These are phyloP conservation scores for Hyphantria cunea DNA, from an alignment of 1,140 invertebrate species.

Conservation along the genomic window DNA sequence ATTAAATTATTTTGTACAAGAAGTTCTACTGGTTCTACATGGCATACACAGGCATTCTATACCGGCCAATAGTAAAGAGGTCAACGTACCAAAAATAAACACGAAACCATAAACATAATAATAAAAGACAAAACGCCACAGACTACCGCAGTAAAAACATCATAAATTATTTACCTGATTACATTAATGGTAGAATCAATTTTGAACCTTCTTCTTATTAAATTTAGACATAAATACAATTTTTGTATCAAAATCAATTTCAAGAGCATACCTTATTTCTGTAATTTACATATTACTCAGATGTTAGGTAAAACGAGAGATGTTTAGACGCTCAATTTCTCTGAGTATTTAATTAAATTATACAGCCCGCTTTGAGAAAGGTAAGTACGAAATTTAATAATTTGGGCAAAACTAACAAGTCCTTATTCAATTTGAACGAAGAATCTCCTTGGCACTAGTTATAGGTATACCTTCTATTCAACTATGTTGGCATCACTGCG, in stretches of 20 bases:
- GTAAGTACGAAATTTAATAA: neutral
- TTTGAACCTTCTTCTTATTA: constrained; percentile 6
- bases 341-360: neutral
- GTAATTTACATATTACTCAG: constrained; percentile 14
- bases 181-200: too few relatives aligned
- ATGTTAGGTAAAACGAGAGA: constrained; percentile 1
- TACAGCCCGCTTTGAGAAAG: constrained; percentile 11
- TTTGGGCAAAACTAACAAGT: neutral
- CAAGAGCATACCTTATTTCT: constrained; percentile 1
- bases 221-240: neutral
- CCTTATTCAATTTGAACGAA: too few relatives aligned
- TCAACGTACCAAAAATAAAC: constrained; percentile 17
- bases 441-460: too few relatives aligned
- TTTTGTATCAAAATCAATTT: neutral
- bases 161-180: too few relatives aligned
- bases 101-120: constrained; percentile 19
- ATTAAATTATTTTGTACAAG: neutral
- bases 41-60: neutral
- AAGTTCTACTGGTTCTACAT: neutral
- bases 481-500: too few relatives aligned
- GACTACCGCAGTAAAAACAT: too few relatives aligned
- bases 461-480: too few relatives aligned
- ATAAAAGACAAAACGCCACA: constrained; percentile 4
- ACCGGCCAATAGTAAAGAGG: constrained; percentile 7
- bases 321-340: neutral